phyloP scores from a whole-genome alignment of 2,888 invertebrate species.

The Coenonympha glycerion region DNA sequence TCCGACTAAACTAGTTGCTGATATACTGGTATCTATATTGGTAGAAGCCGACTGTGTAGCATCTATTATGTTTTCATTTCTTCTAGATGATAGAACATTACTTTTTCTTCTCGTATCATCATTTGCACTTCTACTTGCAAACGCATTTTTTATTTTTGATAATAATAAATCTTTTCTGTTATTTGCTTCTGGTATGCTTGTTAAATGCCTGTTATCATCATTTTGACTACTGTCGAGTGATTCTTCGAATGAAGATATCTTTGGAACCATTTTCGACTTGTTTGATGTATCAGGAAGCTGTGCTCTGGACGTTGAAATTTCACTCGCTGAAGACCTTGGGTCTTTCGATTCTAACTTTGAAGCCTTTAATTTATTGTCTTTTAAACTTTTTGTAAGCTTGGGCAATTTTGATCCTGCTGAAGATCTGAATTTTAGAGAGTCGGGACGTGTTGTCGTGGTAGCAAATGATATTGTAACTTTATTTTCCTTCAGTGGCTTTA shows the following conservation, averaged over 20 bases:
- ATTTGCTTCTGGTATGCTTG: background rate
- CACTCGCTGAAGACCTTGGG: constrained; percentile 19
- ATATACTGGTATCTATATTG: constrained; percentile 3
- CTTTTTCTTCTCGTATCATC: background rate
- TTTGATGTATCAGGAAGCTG: background rate
- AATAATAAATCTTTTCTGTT: background rate
- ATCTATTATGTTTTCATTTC: constrained; percentile 1
- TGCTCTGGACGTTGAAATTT: constrained; percentile 11
- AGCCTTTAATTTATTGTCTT: background rate
- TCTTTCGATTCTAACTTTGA: constrained; percentile 11
- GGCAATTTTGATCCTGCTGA: background rate
- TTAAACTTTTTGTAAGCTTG: background rate
- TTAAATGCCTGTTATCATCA: background rate
- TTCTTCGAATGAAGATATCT: background rate
- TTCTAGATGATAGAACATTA: background rate
- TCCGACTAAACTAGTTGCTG: background rate
- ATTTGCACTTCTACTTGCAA: background rate
- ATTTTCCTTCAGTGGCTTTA: constrained; percentile 23
- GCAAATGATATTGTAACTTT: constrained; percentile 41
- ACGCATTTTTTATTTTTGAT: constrained; percentile 12
- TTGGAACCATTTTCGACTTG: background rate
- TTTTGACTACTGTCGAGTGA: background rate
- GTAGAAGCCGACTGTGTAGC: constrained; percentile 15
- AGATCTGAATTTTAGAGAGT: constrained; percentile 23
- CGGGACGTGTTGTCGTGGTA: constrained; percentile 17